Base-by-base conservation (phyloP, 2,113 vertebrate species). In the Corythornis cristatus region DNA sequence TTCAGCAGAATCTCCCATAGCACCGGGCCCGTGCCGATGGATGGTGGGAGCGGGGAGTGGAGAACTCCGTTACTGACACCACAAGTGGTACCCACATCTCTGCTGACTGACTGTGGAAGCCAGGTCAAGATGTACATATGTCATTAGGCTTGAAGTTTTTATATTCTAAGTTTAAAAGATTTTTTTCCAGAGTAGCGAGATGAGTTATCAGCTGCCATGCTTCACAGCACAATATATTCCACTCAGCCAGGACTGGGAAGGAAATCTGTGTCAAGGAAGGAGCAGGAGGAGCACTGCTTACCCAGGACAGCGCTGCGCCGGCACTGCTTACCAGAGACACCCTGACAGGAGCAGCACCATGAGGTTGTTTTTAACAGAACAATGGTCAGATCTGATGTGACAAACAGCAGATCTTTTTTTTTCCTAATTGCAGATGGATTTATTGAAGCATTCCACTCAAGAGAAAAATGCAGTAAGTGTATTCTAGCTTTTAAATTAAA, bases 161-260 rank as follows among this genome's bases (percentile, higher is more conserved):
- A 92, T 95, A 94, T 93, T 89, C 3, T 74, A 95, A 89, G 89
- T 92, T 89, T 72, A 95, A 94, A 94, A 77, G 91, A 97, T 96
- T 97, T 37, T 37, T 71, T 96, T 81, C 80, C 89, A 50, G 71
- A 95, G 84, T 6, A 90, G 76, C 83, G 48, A 8, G 92, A 71
- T 94, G 93, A 97, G 95, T 97, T 90, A 96, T 88, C 87, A 86
- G 83, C 65, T 91, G 91, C 91, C 6, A 53, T 12, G 82, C 87
- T 85, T 70, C 67, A 14, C 0, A 8, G 91, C 33, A 6, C 89
- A 92, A 77, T 40, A 76, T 82, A 96, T 84, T 73, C 66, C 42
- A 1, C 74, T 46, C 79, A 54, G 60, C 56, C 73, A 40, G 88
- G 61, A 7, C 51, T 81, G 21, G 0, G 81, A 65, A 65, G 90